Conservation (phyloP, 1,140 invertebrate genomes). For the Pachypsylla venusta region DNA sequence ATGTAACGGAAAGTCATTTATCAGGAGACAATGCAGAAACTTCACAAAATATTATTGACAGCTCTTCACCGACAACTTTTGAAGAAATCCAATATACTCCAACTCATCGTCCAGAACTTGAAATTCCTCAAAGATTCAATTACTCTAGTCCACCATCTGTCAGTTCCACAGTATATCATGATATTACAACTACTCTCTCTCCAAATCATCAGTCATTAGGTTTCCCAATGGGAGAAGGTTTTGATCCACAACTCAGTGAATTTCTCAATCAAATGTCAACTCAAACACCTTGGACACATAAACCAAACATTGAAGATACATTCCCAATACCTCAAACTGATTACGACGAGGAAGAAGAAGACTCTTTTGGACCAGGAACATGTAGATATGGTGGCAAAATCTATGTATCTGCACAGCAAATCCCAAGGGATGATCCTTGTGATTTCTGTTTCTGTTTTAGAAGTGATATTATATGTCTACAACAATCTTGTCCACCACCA, state of each 20-base stretch:
- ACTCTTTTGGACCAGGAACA: slow-evolving; percentile 66
- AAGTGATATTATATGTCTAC: slow-evolving; percentile 86
- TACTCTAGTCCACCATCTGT: slow-evolving; percentile 5
- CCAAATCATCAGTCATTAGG: background rate
- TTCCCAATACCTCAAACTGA: slow-evolving; percentile 28
- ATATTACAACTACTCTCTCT: background rate
- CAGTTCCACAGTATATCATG: background rate
- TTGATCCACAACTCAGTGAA: slow-evolving; percentile 1
- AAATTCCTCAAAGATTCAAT: background rate
- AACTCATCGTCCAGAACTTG: background rate
- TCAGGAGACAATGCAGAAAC: background rate
- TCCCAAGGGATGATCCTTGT: slow-evolving; percentile 81
- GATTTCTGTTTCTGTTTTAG: slow-evolving; percentile 96
- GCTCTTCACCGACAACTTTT: background rate
- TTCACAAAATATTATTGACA: background rate
- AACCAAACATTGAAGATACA: slow-evolving; percentile 1
- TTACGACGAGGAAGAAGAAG: slow-evolving; percentile 52
- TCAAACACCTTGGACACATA: slow-evolving; percentile 3
- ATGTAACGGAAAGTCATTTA: background rate
- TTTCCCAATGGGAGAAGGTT: background rate
- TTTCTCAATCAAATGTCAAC: background rate
- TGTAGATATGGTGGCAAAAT: slow-evolving; percentile 82
- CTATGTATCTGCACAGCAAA: slow-evolving; percentile 86
- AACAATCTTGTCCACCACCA: slow-evolving; percentile 87
- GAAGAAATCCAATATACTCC: background rate